Evolutionary conservation across 2,113 vertebrate genomes (phyloP).

Genomic region (Tringa solitaria): DNA sequence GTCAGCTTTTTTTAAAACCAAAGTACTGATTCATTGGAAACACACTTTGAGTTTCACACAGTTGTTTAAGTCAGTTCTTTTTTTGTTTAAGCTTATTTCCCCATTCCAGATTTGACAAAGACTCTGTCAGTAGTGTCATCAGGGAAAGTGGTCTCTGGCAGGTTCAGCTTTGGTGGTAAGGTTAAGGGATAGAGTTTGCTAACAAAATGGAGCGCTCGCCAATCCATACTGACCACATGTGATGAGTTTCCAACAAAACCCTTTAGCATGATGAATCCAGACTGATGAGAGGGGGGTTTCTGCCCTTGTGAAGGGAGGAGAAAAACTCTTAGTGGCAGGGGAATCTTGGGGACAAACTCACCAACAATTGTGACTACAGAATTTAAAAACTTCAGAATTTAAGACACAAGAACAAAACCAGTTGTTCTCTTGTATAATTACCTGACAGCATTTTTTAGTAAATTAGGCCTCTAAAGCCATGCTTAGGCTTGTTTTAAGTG

Average conservation of each 20-base stretch:
- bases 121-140: not conserved
- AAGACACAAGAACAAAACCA: not conserved
- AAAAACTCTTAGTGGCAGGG: not conserved
- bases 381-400: not conserved
- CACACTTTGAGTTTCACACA: not conserved
- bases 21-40: not conserved
- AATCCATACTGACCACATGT: not conserved
- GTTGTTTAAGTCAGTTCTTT: not conserved
- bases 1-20: not conserved
- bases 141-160: not conserved
- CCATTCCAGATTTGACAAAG: not conserved
- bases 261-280: not conserved
- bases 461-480: not conserved
- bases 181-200: not conserved
- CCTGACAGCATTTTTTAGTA: not conserved
- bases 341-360: not conserved
- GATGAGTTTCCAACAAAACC: conserved; percentile 5
- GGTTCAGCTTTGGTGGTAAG: not conserved
- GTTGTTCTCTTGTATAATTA: not conserved
- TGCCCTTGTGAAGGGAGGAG: not conserved
- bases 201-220: not conserved
- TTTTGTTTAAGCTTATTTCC: not conserved
- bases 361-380: not conserved
- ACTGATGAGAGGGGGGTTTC: not conserved
- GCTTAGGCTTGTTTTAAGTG: not conserved